Evolutionary conservation across 1,140 invertebrate species (phyloP), one percentile per base, ranked within the genome.

Genomic region (Cotesia glomerata): DNA sequence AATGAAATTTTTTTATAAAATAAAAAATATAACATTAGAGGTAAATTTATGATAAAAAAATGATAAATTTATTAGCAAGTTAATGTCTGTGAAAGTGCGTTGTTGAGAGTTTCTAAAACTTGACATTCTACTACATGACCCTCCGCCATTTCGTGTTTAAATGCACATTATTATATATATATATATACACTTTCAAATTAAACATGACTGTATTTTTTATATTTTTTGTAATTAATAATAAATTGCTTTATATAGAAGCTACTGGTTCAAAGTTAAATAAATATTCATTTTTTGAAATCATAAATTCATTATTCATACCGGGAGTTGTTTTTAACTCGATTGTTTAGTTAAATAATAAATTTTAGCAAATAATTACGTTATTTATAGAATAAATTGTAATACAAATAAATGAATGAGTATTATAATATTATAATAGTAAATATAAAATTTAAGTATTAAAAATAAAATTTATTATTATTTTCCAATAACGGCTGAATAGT

Each of bases 31-130:
- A 5, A 45, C 7, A 35, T 36, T 45, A 11, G 26, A 61, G 26
- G 45, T 5, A 51, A 61, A 45, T 58, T 13, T 35, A 26, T 16
- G 45, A 51, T 62, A 51, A 62, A 49, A 71, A 64, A 65, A 13
- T 35, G 56, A 7, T 39, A n/a, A 32, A 36, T 69, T 69, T 54
- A 69, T 69, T 69, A 59, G 54, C 67, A 58, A 45, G 36, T 61
- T 14, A 35, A 35, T 35, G 59, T 7, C 26, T 16, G 70, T 66
- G 70, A 65, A 68, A 74, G 69, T 68, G 69, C 64, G 35, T 45
- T 64, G 54, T 51, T 32, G 51, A 63, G 58, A 72, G 73, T 74
- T 74, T 74, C 73, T 74, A 74, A 74, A 74, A 74, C 73, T 74
- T 74, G 73, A 69, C 69, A 74, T 74, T 74, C 73, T 72, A 58